Base-by-base conservation (phyloP, 1,140 invertebrate species). In the Drosophila chauvacae region DNA sequence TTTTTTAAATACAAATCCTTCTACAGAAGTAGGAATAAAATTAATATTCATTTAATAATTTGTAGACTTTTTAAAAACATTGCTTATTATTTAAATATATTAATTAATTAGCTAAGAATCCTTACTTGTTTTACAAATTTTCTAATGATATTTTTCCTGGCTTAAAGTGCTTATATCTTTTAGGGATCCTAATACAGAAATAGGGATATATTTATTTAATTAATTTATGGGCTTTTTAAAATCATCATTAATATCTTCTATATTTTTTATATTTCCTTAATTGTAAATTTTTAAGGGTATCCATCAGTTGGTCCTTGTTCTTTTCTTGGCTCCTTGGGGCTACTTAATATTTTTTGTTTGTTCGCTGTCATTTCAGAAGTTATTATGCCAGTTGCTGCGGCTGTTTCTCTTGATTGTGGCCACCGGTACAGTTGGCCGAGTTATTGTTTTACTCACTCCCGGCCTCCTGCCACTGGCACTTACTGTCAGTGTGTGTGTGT, bases 341-440 rank as follows among this genome's bases (percentile, higher is more conserved):
- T 47, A 59, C 39, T 78, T 58, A 69, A 72, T 50, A 66, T 56
- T 78, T 65, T 86, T 79, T 79, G 70, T 85, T 85, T 86, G 82
- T 82, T 79, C 65, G 76, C 83, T 86, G 82, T 86, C 82, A 87
- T 87, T 86, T 90, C 70, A 80, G 76, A 83, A 88, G 76, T 88
- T 88, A 86, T 88, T 83, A 83, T 83, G 71, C 70, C 84, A 86
- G 66, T 71, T 79, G 76, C 41, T 60, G 51, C 56, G 55, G 53
- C 69, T 72, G 45, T 64, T 71, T 60, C 45, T 81, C 62, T 63
- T 77, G 65, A 72, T 82, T 86, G 82, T 66, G 73, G 65, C 74
- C 76, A 78, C 82, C 69, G 59, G 80, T 75, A 70, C 78, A 86
- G 82, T 87, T 87, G 75, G 63, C 71, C 73, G 68, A 80, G 80